Conservation (phyloP, 2,797 vertebrate genomes). For the Serranus cabrilla region DNA sequence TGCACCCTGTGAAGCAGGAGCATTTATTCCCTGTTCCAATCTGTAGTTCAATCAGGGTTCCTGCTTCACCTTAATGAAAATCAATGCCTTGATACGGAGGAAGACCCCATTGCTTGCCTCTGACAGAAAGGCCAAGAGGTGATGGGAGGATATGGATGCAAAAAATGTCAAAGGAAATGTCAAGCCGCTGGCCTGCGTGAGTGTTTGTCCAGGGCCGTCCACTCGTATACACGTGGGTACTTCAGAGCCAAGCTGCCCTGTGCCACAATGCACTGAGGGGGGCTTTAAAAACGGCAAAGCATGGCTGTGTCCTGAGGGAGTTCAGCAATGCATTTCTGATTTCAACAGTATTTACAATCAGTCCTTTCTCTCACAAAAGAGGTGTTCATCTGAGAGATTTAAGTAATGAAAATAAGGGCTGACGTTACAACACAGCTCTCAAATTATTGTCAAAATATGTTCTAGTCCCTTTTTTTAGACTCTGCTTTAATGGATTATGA, state of each 20-base stretch:
- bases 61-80: conserved; percentile 42
- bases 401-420: conserved; percentile 5
- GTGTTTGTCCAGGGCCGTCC: conserved; percentile 27
- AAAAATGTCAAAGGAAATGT: conserved; percentile 82
- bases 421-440: neutral
- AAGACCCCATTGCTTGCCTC: conserved; percentile 34
- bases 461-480: neutral
- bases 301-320: neutral
- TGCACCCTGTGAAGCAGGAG: neutral
- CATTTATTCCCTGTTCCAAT: conserved; percentile 15
- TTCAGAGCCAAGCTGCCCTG: conserved; percentile 7
- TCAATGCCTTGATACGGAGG: conserved; percentile 39
- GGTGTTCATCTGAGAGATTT: conserved; percentile 2
- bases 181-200: conserved; percentile 52
- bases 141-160: conserved; percentile 50
- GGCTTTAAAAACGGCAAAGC: conserved; percentile 4
- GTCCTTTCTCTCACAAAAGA: conserved; percentile 2
- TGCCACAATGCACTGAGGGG: neutral
- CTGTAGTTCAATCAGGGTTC: conserved; percentile 42
- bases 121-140: conserved; percentile 65
- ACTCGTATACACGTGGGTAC: conserved; percentile 17
- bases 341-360: conserved; percentile 16
- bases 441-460: neutral
- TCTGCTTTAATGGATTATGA: neutral
- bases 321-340: conserved; percentile 7